A percentile compares a stretch with the other conserved stretches of the same genome.
These are phyloP conservation scores for Ascaphus truei DNA, from an alignment of 2,113 vertebrate genomes.

Conservation along the genomic window DNA sequence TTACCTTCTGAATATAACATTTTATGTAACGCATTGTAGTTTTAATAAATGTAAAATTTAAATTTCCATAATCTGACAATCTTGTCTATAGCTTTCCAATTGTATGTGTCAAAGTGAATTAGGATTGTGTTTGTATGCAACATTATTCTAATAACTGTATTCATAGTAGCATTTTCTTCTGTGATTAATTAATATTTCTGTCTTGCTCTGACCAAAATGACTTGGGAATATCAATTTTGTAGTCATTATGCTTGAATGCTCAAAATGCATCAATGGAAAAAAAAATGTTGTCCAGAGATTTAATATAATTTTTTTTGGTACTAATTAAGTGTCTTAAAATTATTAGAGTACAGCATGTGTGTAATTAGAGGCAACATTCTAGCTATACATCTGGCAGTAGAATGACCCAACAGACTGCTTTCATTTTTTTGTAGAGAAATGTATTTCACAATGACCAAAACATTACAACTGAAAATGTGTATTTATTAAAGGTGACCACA, in stretches of 20 bases:
- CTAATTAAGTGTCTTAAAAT: slow-evolving; percentile 9
- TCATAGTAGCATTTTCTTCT: slow-evolving; percentile 17
- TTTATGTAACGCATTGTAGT: too few relatives aligned
- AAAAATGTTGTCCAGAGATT: background rate
- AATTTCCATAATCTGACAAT: too few relatives aligned
- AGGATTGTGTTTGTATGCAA: background rate
- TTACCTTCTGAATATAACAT: too few relatives aligned
- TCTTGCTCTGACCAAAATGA: slow-evolving; percentile 3
- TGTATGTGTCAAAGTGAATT: background rate
- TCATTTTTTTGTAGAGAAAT: background rate
- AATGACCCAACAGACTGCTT: background rate
- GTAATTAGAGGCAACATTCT: background rate
- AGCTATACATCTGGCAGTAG: background rate
- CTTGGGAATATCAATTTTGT: slow-evolving; percentile 20
- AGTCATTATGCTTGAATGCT: slow-evolving; percentile 10
- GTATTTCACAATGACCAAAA: background rate
- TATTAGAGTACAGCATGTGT: slow-evolving; percentile 12
- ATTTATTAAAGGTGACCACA: background rate
- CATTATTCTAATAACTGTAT: background rate
- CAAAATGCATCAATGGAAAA: slow-evolving; percentile 4
- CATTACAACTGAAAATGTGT: background rate
- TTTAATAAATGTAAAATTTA: too few relatives aligned
- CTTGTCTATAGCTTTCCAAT: too few relatives aligned
- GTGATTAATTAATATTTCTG: slow-evolving; percentile 22
- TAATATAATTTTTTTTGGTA: background rate